Evolutionary conservation across 1,140 invertebrate species (phyloP).

Genomic region (Cotesia vestalis): DNA sequence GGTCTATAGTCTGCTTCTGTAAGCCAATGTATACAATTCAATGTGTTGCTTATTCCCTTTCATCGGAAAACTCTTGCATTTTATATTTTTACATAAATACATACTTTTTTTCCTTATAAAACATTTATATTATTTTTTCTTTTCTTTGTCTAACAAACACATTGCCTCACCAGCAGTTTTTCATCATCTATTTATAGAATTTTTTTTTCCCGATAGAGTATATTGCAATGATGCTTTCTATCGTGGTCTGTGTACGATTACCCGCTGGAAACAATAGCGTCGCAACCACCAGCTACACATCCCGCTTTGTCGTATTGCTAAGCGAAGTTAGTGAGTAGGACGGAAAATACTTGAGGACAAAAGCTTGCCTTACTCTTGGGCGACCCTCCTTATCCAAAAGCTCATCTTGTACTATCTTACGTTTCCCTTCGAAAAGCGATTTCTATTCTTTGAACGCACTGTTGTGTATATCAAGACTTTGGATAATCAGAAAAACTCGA

Average conservation of each 20-base stretch:
- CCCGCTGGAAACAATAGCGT: constrained; percentile 31
- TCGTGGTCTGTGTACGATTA: constrained; percentile 31
- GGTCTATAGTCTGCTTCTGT: too few relatives aligned
- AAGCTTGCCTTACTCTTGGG: constrained; percentile 8
- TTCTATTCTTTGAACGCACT: constrained; percentile 10
- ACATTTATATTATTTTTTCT: too few relatives aligned
- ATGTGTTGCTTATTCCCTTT: not conserved
- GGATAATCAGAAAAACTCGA: constrained; percentile 6
- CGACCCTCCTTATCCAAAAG: not conserved
- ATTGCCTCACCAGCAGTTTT: not conserved
- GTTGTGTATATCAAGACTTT: constrained; percentile 10
- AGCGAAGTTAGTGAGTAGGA: not conserved
- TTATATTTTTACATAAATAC: not conserved
- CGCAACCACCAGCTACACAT: constrained; percentile 10
- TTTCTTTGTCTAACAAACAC: not conserved
- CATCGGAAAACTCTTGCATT: not conserved
- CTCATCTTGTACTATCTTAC: not conserved
- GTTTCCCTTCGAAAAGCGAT: not conserved
- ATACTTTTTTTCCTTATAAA: not conserved
- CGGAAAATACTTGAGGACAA: constrained; percentile 20
- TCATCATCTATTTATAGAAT: not conserved
- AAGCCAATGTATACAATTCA: too few relatives aligned
- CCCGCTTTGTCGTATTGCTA: not conserved
- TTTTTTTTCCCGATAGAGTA: not conserved
- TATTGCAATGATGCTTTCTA: not conserved